Conservation (phyloP, 2,797 vertebrate species). For the Rhinogobio ventralis region DNA sequence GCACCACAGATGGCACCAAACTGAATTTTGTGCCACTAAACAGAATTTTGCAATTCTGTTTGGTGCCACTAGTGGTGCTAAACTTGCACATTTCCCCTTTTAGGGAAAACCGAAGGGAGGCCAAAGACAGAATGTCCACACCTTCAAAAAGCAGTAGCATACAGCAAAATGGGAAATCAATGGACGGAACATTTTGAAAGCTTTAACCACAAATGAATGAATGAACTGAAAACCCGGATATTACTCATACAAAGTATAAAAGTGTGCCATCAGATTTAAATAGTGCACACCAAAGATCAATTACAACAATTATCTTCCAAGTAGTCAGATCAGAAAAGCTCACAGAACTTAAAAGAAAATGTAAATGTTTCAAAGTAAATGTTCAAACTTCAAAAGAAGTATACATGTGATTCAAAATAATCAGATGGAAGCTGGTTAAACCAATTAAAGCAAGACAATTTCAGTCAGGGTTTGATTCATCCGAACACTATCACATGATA, state of each 20-base stretch:
- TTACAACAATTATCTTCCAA: neutral
- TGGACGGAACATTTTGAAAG: neutral
- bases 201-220: neutral
- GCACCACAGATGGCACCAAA: neutral
- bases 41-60: neutral
- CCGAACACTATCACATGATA: slow-evolving; percentile 19
- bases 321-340: slow-evolving; percentile 15
- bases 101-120: neutral
- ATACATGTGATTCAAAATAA: slow-evolving; percentile 16
- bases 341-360: neutral
- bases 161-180: neutral
- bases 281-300: slow-evolving; percentile 10
- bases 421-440: slow-evolving; percentile 16
- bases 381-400: slow-evolving; percentile 8
- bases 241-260: neutral
- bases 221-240: neutral
- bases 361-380: slow-evolving; percentile 12
- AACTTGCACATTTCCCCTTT: slow-evolving; percentile 11
- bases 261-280: slow-evolving; percentile 8
- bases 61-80: slow-evolving; percentile 11
- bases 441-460: slow-evolving; percentile 34
- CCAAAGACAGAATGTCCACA: neutral
- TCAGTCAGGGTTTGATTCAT: slow-evolving; percentile 21
- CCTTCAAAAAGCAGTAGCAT: neutral
- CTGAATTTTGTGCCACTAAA: neutral